phyloP scores from a whole-genome alignment of 1,140 invertebrate species.

The Zophobas atratus region DNA sequence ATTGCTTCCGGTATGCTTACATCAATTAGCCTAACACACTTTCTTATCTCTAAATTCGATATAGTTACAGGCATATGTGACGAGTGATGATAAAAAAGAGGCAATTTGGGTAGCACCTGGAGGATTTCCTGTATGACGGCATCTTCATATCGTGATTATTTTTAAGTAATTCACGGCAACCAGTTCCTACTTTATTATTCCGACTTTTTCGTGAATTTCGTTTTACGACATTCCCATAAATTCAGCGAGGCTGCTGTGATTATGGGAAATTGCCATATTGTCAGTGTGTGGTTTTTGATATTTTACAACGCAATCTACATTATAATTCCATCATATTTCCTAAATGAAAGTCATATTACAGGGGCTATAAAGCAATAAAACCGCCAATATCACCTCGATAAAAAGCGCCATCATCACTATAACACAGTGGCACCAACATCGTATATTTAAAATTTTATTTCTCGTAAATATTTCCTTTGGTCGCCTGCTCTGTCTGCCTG shows the following conservation, averaged over 20 bases:
- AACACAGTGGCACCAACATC: slow-evolving; percentile 32
- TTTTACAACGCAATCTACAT: slow-evolving; percentile 36
- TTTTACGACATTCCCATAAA: slow-evolving; percentile 11
- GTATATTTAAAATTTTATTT: slow-evolving; percentile 36
- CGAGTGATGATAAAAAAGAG: slow-evolving; percentile 24
- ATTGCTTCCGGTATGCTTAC: not conserved
- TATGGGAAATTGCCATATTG: slow-evolving; percentile 40
- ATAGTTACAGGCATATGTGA: slow-evolving; percentile 24
- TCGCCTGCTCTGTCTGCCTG: not conserved
- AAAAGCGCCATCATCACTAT: slow-evolving; percentile 38
- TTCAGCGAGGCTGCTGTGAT: slow-evolving; percentile 12
- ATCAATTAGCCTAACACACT: slow-evolving; percentile 26
- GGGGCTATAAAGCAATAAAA: slow-evolving; percentile 40
- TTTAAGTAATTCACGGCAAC: slow-evolving; percentile 16
- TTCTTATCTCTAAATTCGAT: slow-evolving; percentile 11
- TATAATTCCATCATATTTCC: slow-evolving; percentile 36
- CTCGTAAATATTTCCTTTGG: slow-evolving; percentile 20
- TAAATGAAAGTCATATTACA: slow-evolving; percentile 39
- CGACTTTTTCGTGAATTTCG: slow-evolving; percentile 3
- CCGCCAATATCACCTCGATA: slow-evolving; percentile 41
- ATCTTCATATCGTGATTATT: slow-evolving; percentile 6
- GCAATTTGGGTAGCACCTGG: slow-evolving; percentile 25
- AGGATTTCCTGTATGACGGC: slow-evolving; percentile 27
- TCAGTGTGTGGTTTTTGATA: slow-evolving; percentile 32
- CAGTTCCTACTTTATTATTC: not conserved